Evolutionary conservation across 2,888 invertebrate genomes (phyloP).

Genomic region (Apomyelois bistriatella): DNA sequence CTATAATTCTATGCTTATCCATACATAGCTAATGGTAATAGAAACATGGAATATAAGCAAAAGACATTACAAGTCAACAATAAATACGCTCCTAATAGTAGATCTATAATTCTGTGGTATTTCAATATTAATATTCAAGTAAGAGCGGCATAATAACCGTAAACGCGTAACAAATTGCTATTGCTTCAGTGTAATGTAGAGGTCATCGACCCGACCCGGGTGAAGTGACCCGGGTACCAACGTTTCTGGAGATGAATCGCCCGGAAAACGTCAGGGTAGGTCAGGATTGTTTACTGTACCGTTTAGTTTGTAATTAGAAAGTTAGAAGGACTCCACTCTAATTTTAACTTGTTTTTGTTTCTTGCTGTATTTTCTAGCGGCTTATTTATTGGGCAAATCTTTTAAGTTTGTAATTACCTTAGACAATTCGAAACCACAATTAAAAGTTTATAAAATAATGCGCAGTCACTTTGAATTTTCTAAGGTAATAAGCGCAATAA

Average conservation of each 20-base stretch:
- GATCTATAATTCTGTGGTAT: neutral
- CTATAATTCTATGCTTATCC: too few relatives aligned
- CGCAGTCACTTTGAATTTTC: too few relatives aligned
- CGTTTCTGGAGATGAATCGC: constrained; percentile 23
- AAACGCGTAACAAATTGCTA: constrained; percentile 12
- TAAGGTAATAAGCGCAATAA: too few relatives aligned
- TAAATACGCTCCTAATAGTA: too few relatives aligned
- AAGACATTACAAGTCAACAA: too few relatives aligned
- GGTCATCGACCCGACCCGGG: constrained; percentile 23
- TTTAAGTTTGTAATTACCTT: too few relatives aligned
- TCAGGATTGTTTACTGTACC: constrained; percentile 22
- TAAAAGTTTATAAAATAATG: too few relatives aligned
- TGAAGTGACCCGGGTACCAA: constrained; percentile 32
- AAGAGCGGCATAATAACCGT: neutral
- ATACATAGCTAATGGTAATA: too few relatives aligned
- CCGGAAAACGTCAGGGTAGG: constrained; percentile 28
- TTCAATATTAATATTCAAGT: constrained; percentile 5
- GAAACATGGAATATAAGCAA: too few relatives aligned
- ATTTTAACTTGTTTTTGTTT: constrained; percentile 1
- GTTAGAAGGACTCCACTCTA: neutral
- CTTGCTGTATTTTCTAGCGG: neutral
- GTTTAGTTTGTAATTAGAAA: constrained; percentile 3
- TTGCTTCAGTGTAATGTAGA: neutral
- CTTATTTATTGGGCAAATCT: neutral
- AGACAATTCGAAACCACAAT: too few relatives aligned